These are phyloP conservation scores for Pedetes capensis DNA, from an alignment of 2,113 vertebrate species.

Conservation along the genomic window DNA sequence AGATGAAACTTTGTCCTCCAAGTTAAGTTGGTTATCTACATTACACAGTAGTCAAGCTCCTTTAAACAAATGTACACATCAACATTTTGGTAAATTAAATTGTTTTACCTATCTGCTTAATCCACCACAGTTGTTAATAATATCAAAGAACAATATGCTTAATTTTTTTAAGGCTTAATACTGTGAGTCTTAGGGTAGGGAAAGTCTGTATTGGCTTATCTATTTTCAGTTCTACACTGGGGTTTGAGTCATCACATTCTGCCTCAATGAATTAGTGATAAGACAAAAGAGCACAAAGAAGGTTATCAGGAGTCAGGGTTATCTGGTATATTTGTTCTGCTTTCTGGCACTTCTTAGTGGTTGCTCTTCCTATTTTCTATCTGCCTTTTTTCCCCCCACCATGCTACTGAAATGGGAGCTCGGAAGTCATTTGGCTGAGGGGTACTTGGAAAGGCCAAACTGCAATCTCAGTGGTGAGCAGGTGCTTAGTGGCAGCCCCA, in stretches of 20 bases:
- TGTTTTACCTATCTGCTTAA: slow-evolving; percentile 18
- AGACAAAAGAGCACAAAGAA: slow-evolving; percentile 25
- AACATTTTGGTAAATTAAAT: background rate
- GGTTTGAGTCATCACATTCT: background rate
- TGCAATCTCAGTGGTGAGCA: background rate
- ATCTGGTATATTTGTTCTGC: background rate
- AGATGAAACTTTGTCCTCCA: background rate
- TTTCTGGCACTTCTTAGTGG: background rate
- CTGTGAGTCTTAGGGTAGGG: background rate
- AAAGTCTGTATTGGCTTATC: background rate
- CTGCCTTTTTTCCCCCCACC: background rate
- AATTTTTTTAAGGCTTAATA: background rate
- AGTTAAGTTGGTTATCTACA: background rate
- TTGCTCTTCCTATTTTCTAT: background rate
- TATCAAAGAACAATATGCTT: background rate
- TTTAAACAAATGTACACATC: background rate
- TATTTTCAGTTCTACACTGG: background rate
- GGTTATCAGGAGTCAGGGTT: background rate
- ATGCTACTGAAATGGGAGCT: background rate
- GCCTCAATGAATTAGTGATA: background rate
- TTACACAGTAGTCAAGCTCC: background rate
- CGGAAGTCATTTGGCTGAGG: slow-evolving; percentile 2
- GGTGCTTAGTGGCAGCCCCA: background rate
- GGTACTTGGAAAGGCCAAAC: background rate
- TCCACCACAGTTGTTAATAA: background rate